Evolutionary conservation across 1,140 invertebrate species (phyloP).

Genomic region (Riptortus pedestris): DNA sequence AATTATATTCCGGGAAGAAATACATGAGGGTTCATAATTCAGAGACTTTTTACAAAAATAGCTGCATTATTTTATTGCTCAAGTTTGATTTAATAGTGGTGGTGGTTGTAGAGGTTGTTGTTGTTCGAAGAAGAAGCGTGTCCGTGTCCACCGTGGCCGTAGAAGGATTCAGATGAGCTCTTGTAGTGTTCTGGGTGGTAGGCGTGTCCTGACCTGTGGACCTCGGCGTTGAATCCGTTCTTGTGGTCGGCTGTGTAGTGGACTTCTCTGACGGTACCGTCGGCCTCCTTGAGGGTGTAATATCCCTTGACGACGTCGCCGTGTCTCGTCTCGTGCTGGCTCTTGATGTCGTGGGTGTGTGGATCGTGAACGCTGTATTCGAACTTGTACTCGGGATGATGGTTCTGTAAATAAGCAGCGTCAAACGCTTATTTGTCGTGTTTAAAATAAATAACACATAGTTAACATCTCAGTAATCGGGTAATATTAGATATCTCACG

Average conservation of each 20-base stretch:
- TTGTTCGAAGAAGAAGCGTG: background rate
- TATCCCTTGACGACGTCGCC: slow-evolving; percentile 13
- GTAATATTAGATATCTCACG: no score
- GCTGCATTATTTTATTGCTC: slow-evolving; percentile 26
- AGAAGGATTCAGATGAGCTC: background rate
- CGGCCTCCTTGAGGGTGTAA: slow-evolving; percentile 19
- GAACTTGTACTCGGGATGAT: slow-evolving; percentile 40
- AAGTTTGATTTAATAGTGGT: slow-evolving; percentile 48
- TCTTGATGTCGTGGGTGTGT: slow-evolving; percentile 42
- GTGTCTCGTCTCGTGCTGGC: slow-evolving; percentile 37
- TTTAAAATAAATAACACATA: no score
- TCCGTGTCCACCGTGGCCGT: background rate
- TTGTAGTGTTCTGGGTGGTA: slow-evolving; percentile 38
- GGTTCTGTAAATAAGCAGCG: background rate
- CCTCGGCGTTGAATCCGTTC: slow-evolving; percentile 45
- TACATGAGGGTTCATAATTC: background rate
- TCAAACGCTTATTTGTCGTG: no score
- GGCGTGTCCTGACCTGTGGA: slow-evolving; percentile 44
- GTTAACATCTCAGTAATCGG: no score
- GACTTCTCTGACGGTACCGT: slow-evolving; percentile 43
- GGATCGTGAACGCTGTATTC: slow-evolving; percentile 46
- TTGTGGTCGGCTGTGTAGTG: slow-evolving; percentile 59
- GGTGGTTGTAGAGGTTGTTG: background rate
- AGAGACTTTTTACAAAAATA: background rate
- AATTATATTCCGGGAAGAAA: background rate